Base-by-base conservation (phyloP, 2,888 invertebrate species). In the Aleiodes leptofemur region DNA sequence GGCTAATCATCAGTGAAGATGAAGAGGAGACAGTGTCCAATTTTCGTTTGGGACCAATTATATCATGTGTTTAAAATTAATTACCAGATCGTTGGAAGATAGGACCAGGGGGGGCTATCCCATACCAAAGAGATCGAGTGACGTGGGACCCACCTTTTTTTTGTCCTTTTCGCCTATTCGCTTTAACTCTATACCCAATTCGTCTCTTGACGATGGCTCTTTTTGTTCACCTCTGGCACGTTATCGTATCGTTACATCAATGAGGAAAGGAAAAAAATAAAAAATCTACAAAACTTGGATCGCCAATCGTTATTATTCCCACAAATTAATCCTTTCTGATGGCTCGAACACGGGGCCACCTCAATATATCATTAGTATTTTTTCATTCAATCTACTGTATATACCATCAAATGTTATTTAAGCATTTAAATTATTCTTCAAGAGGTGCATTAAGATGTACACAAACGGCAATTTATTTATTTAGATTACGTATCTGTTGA, bases 1-100 rank as follows among this genome's bases (percentile, higher is more conserved):
- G 77, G 80, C 80, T 79, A 81, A 81, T 79, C 80, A 78, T 70
- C 77, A 56, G 50, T 51, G 43, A 59, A 73, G 76, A 77, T 76
- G 78, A 77, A 78, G 79, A 78, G 78, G 56, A 78, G 80, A 76
- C 78, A 69, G 79, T 78, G 82, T 81, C 80, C 82, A 85, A 85
- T 84, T 84, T 84, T 83, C 84, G 83, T 82, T 72, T 77, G 80
- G 82, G 82, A 82, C 86, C 87, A 87, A 87, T 87, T 87, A 87
- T 86, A 87, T 86, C 78, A 78, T 85, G 85, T 86, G 86, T 86
- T 87, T 87, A 86, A 87, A 87, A 87, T 87, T 87, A 87, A 87
- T 87, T 87, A 87, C 84, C 85, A 86, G 86, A 87, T 87, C 84
- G 84, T 79, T 69, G 79, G 77, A 79, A 83, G 87, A 87, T 87